Percentiles rank a stretch among this genome's conserved stretches.
Conservation (phyloP, 2,113 vertebrate species). For the Piprites chloris region DNA sequence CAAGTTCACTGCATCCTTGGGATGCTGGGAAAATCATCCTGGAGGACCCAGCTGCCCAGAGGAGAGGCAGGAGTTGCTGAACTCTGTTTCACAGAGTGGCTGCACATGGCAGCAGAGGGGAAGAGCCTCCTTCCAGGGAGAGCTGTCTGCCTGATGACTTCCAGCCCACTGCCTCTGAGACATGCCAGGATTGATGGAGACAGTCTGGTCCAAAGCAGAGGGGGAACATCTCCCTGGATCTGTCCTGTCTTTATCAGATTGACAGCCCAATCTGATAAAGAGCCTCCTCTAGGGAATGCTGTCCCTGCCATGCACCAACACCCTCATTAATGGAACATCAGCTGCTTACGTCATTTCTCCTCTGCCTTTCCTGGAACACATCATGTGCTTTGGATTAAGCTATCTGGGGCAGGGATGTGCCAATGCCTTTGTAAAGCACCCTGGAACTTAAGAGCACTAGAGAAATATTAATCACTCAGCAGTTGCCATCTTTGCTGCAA, state of each 20-base stretch:
- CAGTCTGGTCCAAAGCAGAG: neutral
- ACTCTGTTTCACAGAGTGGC: neutral
- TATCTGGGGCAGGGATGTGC: neutral
- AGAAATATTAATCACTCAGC: conserved; percentile 27
- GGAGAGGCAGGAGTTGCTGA: neutral
- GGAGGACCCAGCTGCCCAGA: neutral
- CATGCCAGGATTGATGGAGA: neutral
- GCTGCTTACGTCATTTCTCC: neutral
- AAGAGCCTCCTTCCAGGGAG: neutral
- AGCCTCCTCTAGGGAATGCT: neutral
- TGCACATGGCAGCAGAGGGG: neutral
- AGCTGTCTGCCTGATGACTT: neutral
- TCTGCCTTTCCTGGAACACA: conserved; percentile 1
- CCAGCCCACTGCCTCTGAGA: neutral
- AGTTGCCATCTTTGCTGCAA: neutral
- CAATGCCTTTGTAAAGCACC: neutral
- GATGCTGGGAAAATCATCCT: neutral
- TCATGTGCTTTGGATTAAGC: neutral
- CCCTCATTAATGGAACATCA: neutral
- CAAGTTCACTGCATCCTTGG: neutral
- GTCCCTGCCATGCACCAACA: neutral
- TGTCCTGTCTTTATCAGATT: neutral
- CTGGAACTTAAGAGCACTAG: neutral
- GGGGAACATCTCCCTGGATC: neutral
- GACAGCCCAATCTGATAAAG: neutral